Percentiles rank a stretch among this genome's conserved stretches.
These are phyloP conservation scores for Gnathonemus echidnorhynchus DNA, from an alignment of 2,113 vertebrate species.

Conservation along the genomic window DNA sequence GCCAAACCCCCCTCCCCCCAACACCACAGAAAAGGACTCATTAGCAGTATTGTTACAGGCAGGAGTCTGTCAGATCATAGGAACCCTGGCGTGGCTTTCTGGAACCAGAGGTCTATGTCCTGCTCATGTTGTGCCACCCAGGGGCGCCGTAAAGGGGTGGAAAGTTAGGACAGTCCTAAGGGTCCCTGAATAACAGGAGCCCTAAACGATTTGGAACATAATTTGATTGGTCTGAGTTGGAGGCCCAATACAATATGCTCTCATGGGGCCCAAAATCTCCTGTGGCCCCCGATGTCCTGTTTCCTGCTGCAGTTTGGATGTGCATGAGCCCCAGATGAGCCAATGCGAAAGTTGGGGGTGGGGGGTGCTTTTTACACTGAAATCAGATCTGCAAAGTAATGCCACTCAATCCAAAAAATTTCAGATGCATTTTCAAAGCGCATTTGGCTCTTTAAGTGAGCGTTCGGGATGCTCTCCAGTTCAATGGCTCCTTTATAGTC, in stretches of 20 bases:
- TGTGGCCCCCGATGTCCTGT: neutral
- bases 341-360: constrained; percentile 1
- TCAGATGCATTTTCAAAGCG: constrained; percentile 44
- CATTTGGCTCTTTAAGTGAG: constrained; percentile 35
- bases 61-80: constrained; percentile 35
- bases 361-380: constrained; percentile 33
- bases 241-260: neutral
- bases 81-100: neutral
- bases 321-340: constrained; percentile 59
- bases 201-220: neutral
- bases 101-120: neutral
- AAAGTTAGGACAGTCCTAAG: neutral
- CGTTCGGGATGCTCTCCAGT: constrained; percentile 27
- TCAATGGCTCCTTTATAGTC: constrained; percentile 43
- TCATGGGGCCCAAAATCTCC: constrained; percentile 3
- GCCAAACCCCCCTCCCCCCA: neutral
- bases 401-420: constrained; percentile 37
- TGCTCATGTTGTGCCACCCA: neutral
- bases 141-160: neutral
- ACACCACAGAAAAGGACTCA: neutral
- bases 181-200: neutral
- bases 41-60: neutral
- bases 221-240: neutral
- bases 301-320: constrained; percentile 52
- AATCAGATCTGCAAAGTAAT: constrained; percentile 37